Base-by-base conservation (phyloP, 2,113 vertebrate species). In the Ammodytes dubius region DNA sequence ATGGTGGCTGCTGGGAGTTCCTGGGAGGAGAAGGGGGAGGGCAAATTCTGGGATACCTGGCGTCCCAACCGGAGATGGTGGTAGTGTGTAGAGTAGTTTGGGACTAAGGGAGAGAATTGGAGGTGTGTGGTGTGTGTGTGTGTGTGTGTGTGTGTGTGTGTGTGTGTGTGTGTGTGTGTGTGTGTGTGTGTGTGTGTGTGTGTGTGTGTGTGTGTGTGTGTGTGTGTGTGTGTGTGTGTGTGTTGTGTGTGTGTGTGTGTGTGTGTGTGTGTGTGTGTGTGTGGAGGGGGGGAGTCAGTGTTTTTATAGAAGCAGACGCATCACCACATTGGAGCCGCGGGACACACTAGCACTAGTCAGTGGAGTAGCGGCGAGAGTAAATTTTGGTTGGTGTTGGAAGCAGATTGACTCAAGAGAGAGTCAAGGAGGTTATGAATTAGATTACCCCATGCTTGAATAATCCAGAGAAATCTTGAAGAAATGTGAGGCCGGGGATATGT, bases 11-110 rank as follows among this genome's bases (percentile, higher is more conserved):
- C 83, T 86, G 91, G 91, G 93, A 93, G 91, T 91, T 94, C 86
- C 85, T 92, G 78, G 82, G 79, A 80, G 86, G 79, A 74, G 81
- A 27, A 27, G 27, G 27, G 27, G 27, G 27, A 27, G 80, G 76
- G 90, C 75, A 91, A 87, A 92, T 89, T 91, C 82, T 91, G 94
- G 93, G 93, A 93, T 92, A 92, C 83, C 88, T 95, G 94, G 91
- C 90, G 84, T 87, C 82, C 45, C 43, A 14, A 79, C 84, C 81
- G 83, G 91, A 87, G 87, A 83, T 78, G 90, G 89, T 54, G 82
- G 85, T 64, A 70, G 83, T 87, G 85, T 82, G 86, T 68, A 85
- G 84, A 79, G 86, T 43, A 83, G 83, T 81, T 79, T 27, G 67
- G 67, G 75, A 84, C 78, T 9, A 67, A 70, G 84, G 87, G 65